phyloP scores from a whole-genome alignment of 2,113 vertebrate species.

The Aegithalos caudatus region DNA sequence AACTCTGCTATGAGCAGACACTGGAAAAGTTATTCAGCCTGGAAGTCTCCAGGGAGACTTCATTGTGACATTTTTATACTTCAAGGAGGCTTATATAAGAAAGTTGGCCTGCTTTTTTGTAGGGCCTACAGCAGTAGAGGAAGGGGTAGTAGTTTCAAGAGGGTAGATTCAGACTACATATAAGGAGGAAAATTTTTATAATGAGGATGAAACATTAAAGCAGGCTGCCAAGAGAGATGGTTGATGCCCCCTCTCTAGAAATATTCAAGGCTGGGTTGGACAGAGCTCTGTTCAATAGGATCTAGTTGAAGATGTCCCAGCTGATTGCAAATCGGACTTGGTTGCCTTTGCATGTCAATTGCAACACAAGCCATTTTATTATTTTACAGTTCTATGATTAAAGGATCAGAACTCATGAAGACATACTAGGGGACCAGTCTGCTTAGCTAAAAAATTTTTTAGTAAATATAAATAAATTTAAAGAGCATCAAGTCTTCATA shows the following conservation, averaged over 20 bases:
- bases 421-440: neutral
- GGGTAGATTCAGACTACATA: neutral
- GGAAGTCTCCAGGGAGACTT: neutral
- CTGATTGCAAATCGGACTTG: neutral
- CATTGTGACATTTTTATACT: neutral
- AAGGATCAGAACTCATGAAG: neutral
- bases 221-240: neutral
- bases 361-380: neutral
- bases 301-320: neutral
- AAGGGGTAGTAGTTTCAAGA: neutral
- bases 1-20: neutral
- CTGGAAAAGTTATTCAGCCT: neutral
- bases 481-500: neutral
- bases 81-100: neutral
- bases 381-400: neutral
- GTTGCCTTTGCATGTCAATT: neutral
- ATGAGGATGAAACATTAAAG: neutral
- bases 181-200: neutral
- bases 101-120: neutral
- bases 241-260: neutral
- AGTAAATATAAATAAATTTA: neutral
- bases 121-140: accelerated
- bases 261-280: neutral
- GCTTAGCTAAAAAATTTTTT: neutral
- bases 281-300: neutral